Base-by-base conservation (phyloP, 2,797 vertebrate species). In the Poliocrania exsul region DNA sequence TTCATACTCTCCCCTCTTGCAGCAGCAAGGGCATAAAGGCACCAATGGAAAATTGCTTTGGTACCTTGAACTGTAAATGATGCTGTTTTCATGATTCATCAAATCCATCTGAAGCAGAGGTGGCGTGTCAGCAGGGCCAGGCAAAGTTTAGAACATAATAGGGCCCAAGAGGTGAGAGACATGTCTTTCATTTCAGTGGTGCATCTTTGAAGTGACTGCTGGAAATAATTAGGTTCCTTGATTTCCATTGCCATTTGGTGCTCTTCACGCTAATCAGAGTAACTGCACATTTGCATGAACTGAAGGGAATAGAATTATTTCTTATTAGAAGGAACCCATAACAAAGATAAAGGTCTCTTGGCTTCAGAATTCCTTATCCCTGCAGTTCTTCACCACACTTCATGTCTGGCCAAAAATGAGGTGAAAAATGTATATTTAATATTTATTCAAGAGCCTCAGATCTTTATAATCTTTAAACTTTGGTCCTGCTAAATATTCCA, bases 401-500 rank as follows among this genome's bases (percentile, higher is more conserved):
- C 74, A 65, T 64, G 51, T 66, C 90, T 74, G 67, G 70, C 62
- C 74, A 92, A 93, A 91, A 93, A 54, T n/a, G 38, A 93, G 95
- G 87, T 92, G 77, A 89, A 86, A 62, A 74, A 90, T 81, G 35
- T 83, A 66, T 92, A 65, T 96, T 96, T 97, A 97, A 97, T 97
- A 97, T 97, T 97, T 98, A 97, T 97, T 96, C 94, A 97, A 97
- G 85, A 79, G 24, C 20, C 90, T 95, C 83, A 97, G 92, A 95
- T 96, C 94, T 95, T 95, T 93, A 66, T 95, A 97, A 96, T 97
- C 94, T 96, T 97, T 96, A 85, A 96, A 96, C 93, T 97, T 97
- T 97, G 92, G 90, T 97, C 88, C 93, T 85, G 75, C 92, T 97
- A 97, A 97, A 96, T 97, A 97, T 97, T 96, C 96, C 90, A 97